A percentile compares a stretch with the other conserved stretches of the same genome.
Evolutionary conservation across 2,888 invertebrate species (phyloP).

Genomic region (Acleris sparsana): DNA sequence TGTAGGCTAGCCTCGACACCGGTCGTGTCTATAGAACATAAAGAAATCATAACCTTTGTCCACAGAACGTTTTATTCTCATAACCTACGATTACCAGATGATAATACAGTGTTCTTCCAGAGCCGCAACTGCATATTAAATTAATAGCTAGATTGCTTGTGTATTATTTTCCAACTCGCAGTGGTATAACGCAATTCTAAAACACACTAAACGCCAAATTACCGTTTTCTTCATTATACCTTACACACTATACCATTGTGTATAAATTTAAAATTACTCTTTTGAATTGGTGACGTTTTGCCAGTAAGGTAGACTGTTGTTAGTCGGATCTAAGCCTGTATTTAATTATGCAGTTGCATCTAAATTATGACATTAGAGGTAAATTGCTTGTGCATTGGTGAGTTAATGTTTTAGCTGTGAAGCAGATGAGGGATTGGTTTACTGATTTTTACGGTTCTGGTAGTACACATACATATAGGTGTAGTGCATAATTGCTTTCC

Average conservation of each 20-base stretch:
- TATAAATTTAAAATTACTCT: background rate
- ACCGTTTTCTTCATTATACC: background rate
- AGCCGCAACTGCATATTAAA: background rate
- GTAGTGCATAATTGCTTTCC: too few relatives aligned
- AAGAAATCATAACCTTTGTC: too few relatives aligned
- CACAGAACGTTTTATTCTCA: too few relatives aligned
- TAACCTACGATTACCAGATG: too few relatives aligned
- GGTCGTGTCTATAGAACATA: too few relatives aligned
- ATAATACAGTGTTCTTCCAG: too few relatives aligned
- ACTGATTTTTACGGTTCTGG: too few relatives aligned
- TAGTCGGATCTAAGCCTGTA: background rate
- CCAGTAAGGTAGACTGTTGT: background rate
- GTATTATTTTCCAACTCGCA: background rate
- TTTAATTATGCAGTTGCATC: background rate
- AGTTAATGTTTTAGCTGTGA: conserved; percentile 4
- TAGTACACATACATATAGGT: too few relatives aligned
- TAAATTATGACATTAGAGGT: conserved; percentile 14
- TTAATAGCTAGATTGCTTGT: background rate
- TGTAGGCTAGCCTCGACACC: too few relatives aligned
- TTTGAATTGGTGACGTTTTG: background rate
- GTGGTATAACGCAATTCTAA: background rate
- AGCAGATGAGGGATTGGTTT: background rate
- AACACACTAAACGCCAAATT: background rate
- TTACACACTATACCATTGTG: background rate
- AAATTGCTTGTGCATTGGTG: conserved; percentile 12